These are phyloP conservation scores for Hydractinia symbiolongicarpus DNA, from an alignment of 30 jellyfish, hydroid and myxozoan species.

Conservation along the genomic window DNA sequence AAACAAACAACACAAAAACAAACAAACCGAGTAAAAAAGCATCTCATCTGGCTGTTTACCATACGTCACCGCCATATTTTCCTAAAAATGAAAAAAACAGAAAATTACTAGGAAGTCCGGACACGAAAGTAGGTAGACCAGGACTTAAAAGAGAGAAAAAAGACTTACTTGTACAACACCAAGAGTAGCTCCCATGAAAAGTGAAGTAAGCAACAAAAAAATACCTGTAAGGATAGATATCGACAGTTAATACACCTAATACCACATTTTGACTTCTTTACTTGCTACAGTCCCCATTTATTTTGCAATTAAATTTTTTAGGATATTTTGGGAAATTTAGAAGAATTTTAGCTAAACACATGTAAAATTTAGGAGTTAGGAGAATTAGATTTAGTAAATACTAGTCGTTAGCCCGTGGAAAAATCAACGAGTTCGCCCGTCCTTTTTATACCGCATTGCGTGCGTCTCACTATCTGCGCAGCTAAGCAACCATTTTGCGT, in stretches of 20 bases:
- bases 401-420: no score
- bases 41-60: slow-evolving; percentile 85
- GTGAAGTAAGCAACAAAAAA: slow-evolving; percentile 48
- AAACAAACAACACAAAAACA: neutral
- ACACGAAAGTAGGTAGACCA: no score
- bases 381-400: no score
- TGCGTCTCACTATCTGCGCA: no score
- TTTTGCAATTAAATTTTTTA: neutral
- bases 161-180: slow-evolving; percentile 76
- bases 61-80: slow-evolving; percentile 51
- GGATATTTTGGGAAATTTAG: neutral
- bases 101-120: no score
- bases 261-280: neutral
- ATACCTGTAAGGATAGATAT: slow-evolving; percentile 40
- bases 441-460: no score
- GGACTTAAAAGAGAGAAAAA: no score
- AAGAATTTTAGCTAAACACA: neutral
- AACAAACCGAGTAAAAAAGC: slow-evolving; percentile 60
- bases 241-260: neutral
- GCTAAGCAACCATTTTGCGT: no score
- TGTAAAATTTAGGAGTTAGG: no score
- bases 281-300: neutral
- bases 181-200: slow-evolving; percentile 69
- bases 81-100: slow-evolving; percentile 34
- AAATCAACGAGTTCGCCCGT: no score